Conservation (phyloP, 2,888 invertebrate genomes). For the Standfussiana lucernea region DNA sequence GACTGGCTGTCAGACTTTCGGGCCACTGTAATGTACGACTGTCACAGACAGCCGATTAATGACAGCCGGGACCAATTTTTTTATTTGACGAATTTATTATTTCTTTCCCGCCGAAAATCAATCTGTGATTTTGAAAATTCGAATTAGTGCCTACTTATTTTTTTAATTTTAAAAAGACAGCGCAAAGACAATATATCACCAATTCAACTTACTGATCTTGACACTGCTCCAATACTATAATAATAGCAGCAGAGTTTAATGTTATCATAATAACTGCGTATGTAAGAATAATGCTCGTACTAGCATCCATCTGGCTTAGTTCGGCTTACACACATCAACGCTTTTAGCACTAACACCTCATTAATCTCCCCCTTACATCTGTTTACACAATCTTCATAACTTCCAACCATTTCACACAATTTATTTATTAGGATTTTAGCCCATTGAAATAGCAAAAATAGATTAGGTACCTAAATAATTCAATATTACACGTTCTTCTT, state of each 20-base stretch:
- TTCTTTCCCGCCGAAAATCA: neutral
- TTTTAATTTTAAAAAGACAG: too few relatives aligned
- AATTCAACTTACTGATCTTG: conserved; percentile 33
- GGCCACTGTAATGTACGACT: too few relatives aligned
- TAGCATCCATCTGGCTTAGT: conserved; percentile 69
- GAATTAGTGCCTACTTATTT: neutral
- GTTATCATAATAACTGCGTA: conserved; percentile 36
- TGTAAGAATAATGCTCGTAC: conserved; percentile 31
- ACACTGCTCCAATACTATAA: conserved; percentile 33
- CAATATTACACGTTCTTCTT: conserved; percentile 14
- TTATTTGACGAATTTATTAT: neutral
- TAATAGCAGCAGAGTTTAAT: conserved; percentile 32
- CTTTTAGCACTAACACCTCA: conserved; percentile 68
- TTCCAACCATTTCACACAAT: conserved; percentile 64
- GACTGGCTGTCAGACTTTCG: too few relatives aligned
- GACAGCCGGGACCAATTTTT: too few relatives aligned
- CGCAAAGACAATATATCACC: conserved; percentile 11
- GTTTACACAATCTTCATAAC: conserved; percentile 71
- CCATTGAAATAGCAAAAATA: conserved; percentile 48
- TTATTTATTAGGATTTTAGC: conserved; percentile 56
- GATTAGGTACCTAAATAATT: conserved; percentile 45
- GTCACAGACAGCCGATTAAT: too few relatives aligned
- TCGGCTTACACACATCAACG: conserved; percentile 69
- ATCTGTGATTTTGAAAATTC: neutral
- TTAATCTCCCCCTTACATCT: conserved; percentile 71